Conservation (phyloP, 2,888 invertebrate species). For the Morpho helenor region DNA sequence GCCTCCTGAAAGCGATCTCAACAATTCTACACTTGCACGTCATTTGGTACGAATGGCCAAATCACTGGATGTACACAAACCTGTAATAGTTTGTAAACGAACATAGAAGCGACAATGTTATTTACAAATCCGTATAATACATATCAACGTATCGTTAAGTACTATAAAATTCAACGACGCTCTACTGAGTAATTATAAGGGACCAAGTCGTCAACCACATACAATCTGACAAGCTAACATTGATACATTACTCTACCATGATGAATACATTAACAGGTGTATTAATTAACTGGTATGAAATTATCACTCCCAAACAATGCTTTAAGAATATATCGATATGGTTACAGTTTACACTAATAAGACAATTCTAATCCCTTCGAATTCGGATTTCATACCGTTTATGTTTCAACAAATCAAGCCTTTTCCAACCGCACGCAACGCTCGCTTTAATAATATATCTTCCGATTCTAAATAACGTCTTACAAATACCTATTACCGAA, state of each 20-base stretch:
- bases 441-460: conserved; percentile 43
- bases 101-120: conserved; percentile 54
- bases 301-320: conserved; percentile 63
- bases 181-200: conserved; percentile 55
- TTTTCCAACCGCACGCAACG: conserved; percentile 35
- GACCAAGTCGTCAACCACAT: conserved; percentile 61
- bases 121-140: conserved; percentile 52
- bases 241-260: conserved; percentile 67
- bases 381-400: conserved; percentile 52
- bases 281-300: conserved; percentile 63
- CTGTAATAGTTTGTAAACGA: conserved; percentile 36
- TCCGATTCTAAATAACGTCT: conserved; percentile 62
- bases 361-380: conserved; percentile 50
- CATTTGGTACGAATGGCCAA: conserved; percentile 8
- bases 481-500: conserved; percentile 56
- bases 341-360: conserved; percentile 59
- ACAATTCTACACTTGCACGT: neutral
- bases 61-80: conserved; percentile 27
- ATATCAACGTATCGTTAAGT: conserved; percentile 45
- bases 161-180: conserved; percentile 65
- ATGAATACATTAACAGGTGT: conserved; percentile 77
- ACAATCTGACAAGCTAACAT: conserved; percentile 72
- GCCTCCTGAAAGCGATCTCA: neutral
- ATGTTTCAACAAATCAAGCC: conserved; percentile 43
- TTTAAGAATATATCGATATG: conserved; percentile 69